Evolutionary conservation across 1,140 invertebrate genomes (phyloP).

Genomic region (Acromyrmex echinatior): DNA sequence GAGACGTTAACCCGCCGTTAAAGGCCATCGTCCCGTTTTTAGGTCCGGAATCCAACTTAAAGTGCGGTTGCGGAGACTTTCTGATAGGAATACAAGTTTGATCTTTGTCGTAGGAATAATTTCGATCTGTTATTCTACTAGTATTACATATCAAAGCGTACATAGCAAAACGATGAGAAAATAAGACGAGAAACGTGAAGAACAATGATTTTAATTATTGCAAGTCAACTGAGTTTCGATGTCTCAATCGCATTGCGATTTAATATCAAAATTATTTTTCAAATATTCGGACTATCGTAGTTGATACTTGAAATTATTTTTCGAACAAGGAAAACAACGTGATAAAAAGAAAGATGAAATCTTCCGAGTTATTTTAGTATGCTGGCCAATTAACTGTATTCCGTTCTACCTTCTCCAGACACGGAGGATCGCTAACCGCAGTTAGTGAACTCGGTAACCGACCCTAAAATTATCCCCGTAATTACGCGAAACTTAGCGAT

Average conservation of each 20-base stretch:
- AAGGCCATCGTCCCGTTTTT: constrained; percentile 38
- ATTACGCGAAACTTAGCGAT: constrained; percentile 36
- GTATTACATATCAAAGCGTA: neutral
- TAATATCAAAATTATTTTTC: neutral
- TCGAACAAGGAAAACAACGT: neutral
- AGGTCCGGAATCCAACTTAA: constrained; percentile 18
- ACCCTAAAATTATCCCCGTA: constrained; percentile 36
- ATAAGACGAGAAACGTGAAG: neutral
- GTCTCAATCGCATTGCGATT: neutral
- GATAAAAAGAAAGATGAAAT: neutral
- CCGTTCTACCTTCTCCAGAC: neutral
- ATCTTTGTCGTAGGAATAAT: neutral
- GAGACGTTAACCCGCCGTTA: constrained; percentile 45
- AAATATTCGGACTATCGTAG: neutral
- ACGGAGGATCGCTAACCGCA: constrained; percentile 25
- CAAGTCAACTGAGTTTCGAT: neutral
- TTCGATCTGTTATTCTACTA: neutral
- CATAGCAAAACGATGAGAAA: neutral
- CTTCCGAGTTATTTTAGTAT: neutral
- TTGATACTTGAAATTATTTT: neutral
- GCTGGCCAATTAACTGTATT: neutral
- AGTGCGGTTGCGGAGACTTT: neutral
- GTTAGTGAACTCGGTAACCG: constrained; percentile 27
- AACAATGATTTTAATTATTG: neutral
- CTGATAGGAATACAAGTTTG: neutral